A percentile compares a stretch with the other conserved stretches of the same genome.
phyloP scores from a whole-genome alignment of 2,797 vertebrate genomes.

The Pseudotriccus pelzelni region DNA sequence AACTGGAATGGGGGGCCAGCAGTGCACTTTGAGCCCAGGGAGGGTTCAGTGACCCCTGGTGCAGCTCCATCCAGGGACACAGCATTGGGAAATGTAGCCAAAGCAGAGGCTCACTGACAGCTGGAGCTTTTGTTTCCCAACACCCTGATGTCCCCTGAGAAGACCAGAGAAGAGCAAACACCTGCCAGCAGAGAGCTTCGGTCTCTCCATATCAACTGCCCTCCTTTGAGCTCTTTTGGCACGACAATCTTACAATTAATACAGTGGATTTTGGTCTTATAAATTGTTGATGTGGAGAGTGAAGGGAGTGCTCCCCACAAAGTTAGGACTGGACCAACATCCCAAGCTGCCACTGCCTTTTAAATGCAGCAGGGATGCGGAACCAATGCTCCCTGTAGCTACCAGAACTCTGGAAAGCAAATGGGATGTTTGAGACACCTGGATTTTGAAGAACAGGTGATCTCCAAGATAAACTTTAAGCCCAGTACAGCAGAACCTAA shows the following conservation, averaged over 20 bases:
- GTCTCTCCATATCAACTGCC: not conserved
- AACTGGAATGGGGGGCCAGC: not conserved
- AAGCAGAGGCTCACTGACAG: not conserved
- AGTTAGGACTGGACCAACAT: not conserved
- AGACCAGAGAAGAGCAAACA: not conserved
- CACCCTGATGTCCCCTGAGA: not conserved
- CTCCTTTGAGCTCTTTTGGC: not conserved
- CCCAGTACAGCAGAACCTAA: not conserved
- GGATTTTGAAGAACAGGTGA: not conserved
- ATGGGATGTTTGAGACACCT: not conserved
- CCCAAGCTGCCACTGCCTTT: not conserved
- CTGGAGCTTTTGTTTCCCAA: not conserved
- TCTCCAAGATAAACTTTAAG: not conserved
- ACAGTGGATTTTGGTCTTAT: not conserved
- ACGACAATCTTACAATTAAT: not conserved
- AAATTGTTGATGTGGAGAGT: not conserved
- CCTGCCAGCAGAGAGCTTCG: not conserved
- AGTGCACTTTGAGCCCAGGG: not conserved
- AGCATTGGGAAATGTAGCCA: not conserved
- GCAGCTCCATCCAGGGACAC: not conserved
- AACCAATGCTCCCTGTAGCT: not conserved
- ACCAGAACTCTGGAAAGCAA: not conserved
- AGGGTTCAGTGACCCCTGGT: not conserved
- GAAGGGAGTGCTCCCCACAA: not conserved
- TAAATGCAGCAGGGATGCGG: accelerated